phyloP scores from a whole-genome alignment of 2,797 vertebrate species.

The Trichosurus vulpecula region DNA sequence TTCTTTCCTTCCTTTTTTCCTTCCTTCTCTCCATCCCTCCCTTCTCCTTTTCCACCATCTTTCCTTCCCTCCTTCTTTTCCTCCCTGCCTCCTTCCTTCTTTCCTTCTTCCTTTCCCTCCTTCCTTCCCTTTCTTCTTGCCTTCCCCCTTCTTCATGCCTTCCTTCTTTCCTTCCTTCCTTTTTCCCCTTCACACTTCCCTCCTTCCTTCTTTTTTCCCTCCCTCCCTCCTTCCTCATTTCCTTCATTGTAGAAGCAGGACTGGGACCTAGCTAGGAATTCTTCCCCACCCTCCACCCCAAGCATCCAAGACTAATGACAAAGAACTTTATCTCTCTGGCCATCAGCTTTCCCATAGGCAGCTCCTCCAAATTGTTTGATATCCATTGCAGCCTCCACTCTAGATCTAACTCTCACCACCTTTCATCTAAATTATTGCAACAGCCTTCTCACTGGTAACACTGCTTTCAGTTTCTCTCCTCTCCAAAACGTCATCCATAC shows the following conservation, averaged over 20 bases:
- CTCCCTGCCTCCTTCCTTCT: no score
- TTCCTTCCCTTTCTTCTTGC: no score
- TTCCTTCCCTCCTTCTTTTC: no score
- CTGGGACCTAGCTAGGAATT: not conserved
- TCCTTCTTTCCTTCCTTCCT: no score
- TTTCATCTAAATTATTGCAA: not conserved
- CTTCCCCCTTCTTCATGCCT: no score
- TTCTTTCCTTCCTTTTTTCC: no score
- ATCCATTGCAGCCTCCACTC: not conserved
- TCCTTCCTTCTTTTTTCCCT: no score
- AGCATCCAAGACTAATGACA: not conserved
- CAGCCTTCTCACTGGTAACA: not conserved
- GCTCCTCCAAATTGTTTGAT: not conserved
- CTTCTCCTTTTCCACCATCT: no score
- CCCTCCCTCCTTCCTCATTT: no score
- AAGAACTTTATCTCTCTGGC: not conserved
- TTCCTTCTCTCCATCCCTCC: no score
- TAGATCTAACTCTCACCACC: not conserved
- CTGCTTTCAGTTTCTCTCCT: not conserved
- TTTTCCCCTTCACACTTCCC: no score
- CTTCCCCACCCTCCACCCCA: not conserved
- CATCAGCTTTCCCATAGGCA: not conserved
- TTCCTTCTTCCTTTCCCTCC: no score
- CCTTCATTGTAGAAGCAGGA: not conserved
- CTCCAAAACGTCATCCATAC: not conserved